Conservation (phyloP, 1,140 invertebrate genomes). For the Metopolophium dirhodum region DNA sequence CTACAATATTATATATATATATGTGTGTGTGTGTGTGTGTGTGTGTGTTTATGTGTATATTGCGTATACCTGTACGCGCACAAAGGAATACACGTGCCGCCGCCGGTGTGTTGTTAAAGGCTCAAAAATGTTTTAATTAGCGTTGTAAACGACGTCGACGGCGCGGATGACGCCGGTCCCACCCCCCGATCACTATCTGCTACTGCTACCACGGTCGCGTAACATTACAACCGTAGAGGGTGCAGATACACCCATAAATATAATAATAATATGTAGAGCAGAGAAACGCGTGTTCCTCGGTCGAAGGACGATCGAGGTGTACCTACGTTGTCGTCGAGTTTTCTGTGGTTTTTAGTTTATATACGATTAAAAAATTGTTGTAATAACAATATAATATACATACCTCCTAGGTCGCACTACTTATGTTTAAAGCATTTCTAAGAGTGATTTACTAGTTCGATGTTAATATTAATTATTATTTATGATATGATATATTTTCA, state of each 20-base stretch:
- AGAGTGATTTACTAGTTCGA: background rate
- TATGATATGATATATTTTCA: background rate
- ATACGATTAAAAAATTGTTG: background rate
- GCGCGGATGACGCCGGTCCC: background rate
- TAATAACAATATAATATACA: background rate
- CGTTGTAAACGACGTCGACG: slow-evolving; percentile 15
- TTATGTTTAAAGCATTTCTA: too few relatives aligned
- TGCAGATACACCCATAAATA: background rate
- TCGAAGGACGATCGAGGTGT: background rate
- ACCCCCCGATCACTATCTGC: background rate
- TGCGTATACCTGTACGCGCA: background rate
- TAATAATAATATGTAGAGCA: background rate
- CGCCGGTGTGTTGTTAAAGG: slow-evolving; percentile 43
- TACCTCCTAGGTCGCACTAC: background rate
- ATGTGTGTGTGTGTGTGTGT: background rate
- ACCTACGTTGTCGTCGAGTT: background rate
- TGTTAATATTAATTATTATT: background rate
- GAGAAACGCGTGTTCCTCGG: background rate
- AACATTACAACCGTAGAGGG: background rate
- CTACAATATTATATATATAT: background rate
- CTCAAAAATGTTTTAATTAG: slow-evolving; percentile 56
- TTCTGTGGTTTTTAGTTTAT: background rate
- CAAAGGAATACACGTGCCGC: slow-evolving; percentile 5
- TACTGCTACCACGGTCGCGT: background rate
- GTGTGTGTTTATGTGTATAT: background rate